Base-by-base conservation (phyloP, 2,888 invertebrate species). In the Julus scandinavius region DNA sequence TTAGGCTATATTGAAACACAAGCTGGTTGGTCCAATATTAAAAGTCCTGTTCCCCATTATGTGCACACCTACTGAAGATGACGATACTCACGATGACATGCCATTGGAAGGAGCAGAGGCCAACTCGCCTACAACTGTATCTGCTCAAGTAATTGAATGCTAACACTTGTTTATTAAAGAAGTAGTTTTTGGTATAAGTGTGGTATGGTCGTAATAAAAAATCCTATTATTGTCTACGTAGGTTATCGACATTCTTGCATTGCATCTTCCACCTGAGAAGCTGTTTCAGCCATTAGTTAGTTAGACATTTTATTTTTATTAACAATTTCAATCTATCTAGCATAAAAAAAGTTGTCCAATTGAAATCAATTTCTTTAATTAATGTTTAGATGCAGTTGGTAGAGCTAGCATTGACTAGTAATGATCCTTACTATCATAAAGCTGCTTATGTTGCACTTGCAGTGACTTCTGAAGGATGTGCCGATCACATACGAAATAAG, bases 381-480 rank as follows among this genome's bases (percentile, higher is more conserved):
- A 87, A 83, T 20, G 91, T 91, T 13, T 90, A 94, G 94, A 91
- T 94, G 90, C 91, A 93, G 88, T 92, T 94, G 89, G 93, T 96
- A 13, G 95, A 96, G 90, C 94, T 95, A 7, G 94, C 95, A 1
- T 91, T 96, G 45, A 93, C 94, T 90, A 94, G 94, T 86, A 92
- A 92, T 13, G 94, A 96, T 91, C 93, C 94, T 13, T 94, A 94
- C 90, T 94, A 94, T 0, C 95, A 95, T 90, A 95, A 95, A 91
- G 96, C 95, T 9, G 95, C 95, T 0, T 96, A 95, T 92, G 92
- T 96, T 72, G 94, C 95, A 20, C 93, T 96, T 91, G 96, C 96
- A 38, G 95, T 96, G 40, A 93, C 96, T 89, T 95, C 95, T 1
- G 96, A 96, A 92, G 96, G 96, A 0, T 96, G 96, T 91, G 94